Evolutionary conservation across 2,888 invertebrate species (phyloP).

Genomic region (Diplolepis rosae): DNA sequence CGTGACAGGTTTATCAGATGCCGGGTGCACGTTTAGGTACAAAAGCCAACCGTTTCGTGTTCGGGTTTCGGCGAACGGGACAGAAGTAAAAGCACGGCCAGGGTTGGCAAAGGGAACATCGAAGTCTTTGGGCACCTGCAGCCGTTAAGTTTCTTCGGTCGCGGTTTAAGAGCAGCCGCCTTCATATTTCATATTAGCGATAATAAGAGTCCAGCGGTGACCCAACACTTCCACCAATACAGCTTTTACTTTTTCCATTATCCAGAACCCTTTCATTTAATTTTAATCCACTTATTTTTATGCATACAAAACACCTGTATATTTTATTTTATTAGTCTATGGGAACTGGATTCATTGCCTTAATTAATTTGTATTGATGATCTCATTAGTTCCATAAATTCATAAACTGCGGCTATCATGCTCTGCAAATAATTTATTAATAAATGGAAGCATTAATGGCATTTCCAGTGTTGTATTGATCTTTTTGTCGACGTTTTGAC

Average conservation of each 20-base stretch:
- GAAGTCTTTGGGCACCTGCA: constrained; percentile 61
- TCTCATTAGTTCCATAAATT: neutral
- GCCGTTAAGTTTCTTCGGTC: constrained; percentile 66
- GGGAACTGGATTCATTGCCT: neutral
- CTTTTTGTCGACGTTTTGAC: too few relatives aligned
- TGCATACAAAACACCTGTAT: constrained; percentile 13
- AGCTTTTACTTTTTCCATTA: constrained; percentile 23
- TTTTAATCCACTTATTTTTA: constrained; percentile 18
- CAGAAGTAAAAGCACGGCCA: constrained; percentile 20
- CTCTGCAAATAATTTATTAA: too few relatives aligned
- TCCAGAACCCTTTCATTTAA: neutral
- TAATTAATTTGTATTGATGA: neutral
- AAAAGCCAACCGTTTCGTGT: constrained; percentile 36
- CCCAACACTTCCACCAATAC: constrained; percentile 23
- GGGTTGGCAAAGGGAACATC: constrained; percentile 26
- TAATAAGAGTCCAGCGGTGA: constrained; percentile 53
- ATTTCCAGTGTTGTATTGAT: too few relatives aligned
- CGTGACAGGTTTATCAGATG: constrained; percentile 68
- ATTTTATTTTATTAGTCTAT: neutral
- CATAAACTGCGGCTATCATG: neutral
- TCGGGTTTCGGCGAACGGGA: constrained; percentile 32
- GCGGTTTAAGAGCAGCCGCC: constrained; percentile 60
- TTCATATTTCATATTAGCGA: constrained; percentile 69
- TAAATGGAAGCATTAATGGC: too few relatives aligned
- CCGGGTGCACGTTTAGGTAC: constrained; percentile 51